Evolutionary conservation across 1,140 invertebrate species (phyloP), one percentile per base, ranked within the genome.

Genomic region (Tetramorium alpestre): DNA sequence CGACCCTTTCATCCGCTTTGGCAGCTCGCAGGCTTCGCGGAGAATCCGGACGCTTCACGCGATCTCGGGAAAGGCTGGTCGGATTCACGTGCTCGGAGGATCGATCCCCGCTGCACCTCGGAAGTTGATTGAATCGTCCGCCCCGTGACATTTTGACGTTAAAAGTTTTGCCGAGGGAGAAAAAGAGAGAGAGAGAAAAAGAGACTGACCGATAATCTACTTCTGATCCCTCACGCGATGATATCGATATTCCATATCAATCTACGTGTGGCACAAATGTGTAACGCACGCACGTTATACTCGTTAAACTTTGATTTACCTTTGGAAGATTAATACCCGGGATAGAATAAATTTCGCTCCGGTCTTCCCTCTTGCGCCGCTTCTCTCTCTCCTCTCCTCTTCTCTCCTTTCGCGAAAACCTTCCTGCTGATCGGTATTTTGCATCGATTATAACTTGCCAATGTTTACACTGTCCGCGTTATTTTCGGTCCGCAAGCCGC

Each of bases 391-490:
- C 49, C 28, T 33, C 28, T 33, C 3, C 33, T 33, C 4, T 4
- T 33, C 3, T 2, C 3, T 13, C 49, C 10, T 70, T 8, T 11
- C 13, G 33, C 51, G n/a, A 38, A 62, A 60, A n/a, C 3, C 13
- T 54, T 4, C 7, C 7, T 25, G 44, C 78, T 38, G 75, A 87
- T 90, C 69, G 88, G 89, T 90, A 89, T 49, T 87, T 13, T 58
- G 33, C 85, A 64, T 90, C 73, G 80, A 89, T 90, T 90, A 81
- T 89, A 89, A 88, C 76, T 89, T 85, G 67, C 75, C 86, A 72
- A 89, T 90, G 88, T 89, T 90, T 90, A 90, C 75, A 70, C 62
- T 51, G 62, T 16, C n/a, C 58, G 44, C 76, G 89, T 89, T 90
- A 90, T 90, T 90, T 90, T 89, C 86, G 88, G 81, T 65, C 69